Base-by-base conservation (phyloP, 2,888 invertebrate genomes). In the Cephus rjabovi region DNA sequence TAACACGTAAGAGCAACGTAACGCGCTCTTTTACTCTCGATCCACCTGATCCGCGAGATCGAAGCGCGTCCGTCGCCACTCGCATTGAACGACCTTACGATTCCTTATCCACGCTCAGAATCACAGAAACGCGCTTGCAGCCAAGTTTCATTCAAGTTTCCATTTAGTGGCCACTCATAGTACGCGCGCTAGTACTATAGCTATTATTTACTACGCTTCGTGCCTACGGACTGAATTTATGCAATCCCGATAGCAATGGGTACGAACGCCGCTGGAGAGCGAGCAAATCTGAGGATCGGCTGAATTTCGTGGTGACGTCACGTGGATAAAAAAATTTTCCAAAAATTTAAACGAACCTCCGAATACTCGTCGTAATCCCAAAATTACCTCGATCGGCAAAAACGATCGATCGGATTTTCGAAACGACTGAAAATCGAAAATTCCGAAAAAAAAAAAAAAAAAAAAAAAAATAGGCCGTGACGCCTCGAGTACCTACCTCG, bases 131-230 rank as follows among this genome's bases (percentile, higher is more conserved):
- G 69, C 78, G 77, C 78, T 33, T 33, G 71, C 71, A 33, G 12
- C 31, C 78, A 74, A 76, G 76, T 84, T 86, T 86, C 87, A 87
- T 87, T 87, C 87, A 87, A 81, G 87, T 81, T 85, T 83, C 80
- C 85, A 79, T 81, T 83, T 85, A 84, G 83, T 81, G 75, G 76
- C 80, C 77, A 79, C 83, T 81, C 86, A 80, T 86, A 86, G 85
- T 85, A 85, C 83, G 71, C 71, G 31, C 31, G 71, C 31, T 79
- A 81, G 77, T 80, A 82, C 84, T 83, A 81, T 83, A 82, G 83
- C 79, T 82, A 83, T 86, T 83, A 82, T 83, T 86, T 81, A 83
- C 86, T 83, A 84, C 86, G 81, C 84, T 81, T 77, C 81, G 81
- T 81, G 84, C 80, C 79, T 79, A 73, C 78, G 85, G 81, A 78